Conservation (phyloP, 23 tunicate species). For the Ciona savignyi region DNA sequence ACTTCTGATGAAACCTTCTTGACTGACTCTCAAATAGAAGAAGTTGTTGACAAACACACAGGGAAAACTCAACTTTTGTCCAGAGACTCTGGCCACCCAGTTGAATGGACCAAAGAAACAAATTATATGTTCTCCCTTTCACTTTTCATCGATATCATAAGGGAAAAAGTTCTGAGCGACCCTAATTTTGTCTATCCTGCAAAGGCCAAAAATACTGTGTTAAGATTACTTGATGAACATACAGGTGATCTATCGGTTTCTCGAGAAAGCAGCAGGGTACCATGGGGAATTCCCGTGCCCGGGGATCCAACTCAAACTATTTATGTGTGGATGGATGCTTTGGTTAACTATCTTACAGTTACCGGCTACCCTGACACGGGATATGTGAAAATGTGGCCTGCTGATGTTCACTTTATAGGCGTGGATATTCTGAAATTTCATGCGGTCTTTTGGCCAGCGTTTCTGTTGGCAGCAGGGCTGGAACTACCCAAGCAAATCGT, state of each 20-base stretch:
- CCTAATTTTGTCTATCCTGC: constrained; percentile 31
- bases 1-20: constrained; percentile 88
- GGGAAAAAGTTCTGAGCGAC: constrained; percentile 23
- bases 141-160: constrained; percentile 18
- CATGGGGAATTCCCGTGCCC: constrained; percentile 86
- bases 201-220: constrained; percentile 6
- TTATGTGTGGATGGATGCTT: constrained; percentile 95
- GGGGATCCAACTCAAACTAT: constrained; percentile 56
- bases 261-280: constrained; percentile 41
- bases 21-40: constrained; percentile 16
- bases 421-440: constrained; percentile 75
- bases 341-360: constrained; percentile 81
- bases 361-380: constrained; percentile 52
- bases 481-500: constrained; percentile 59
- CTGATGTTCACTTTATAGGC: constrained; percentile 76
- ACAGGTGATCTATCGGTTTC: constrained; percentile 54
- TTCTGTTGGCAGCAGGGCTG: constrained; percentile 78
- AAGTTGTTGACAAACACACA: constrained; percentile 17
- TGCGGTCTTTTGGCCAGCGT: constrained; percentile 94
- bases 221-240: constrained; percentile 3
- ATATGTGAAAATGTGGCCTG: constrained; percentile 59
- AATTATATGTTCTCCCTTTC: constrained; percentile 73
- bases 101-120: constrained; percentile 74
- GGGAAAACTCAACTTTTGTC: constrained; percentile 17
- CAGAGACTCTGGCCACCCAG: constrained; percentile 35